phyloP scores from a whole-genome alignment of 2,113 vertebrate species.

The Drymodes brunneopygia region DNA sequence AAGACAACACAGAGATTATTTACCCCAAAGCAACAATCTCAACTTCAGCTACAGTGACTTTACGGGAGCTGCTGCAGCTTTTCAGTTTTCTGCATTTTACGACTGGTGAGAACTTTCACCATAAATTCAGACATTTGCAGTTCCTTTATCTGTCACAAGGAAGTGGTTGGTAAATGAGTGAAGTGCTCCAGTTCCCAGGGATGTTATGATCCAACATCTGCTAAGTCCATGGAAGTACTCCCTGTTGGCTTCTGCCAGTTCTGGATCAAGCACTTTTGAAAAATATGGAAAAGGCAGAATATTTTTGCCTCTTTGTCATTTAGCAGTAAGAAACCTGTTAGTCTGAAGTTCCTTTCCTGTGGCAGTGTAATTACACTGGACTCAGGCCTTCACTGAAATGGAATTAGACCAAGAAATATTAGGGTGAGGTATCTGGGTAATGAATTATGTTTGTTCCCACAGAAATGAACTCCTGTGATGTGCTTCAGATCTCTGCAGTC shows the following conservation, averaged over 20 bases:
- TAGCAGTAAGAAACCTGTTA: neutral
- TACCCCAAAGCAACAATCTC: constrained; percentile 40
- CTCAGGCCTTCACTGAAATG: neutral
- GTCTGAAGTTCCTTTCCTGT: neutral
- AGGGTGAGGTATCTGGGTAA: neutral
- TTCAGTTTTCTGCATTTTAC: constrained; percentile 43
- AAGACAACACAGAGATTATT: constrained; percentile 60
- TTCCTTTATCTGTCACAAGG: constrained; percentile 8
- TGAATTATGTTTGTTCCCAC: neutral
- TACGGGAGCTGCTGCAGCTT: constrained; percentile 14
- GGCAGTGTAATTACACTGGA: neutral
- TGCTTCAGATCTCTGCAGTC: neutral
- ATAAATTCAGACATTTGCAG: neutral
- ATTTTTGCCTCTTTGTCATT: neutral
- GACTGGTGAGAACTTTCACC: neutral
- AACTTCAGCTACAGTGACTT: constrained; percentile 49
- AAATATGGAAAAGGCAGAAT: neutral
- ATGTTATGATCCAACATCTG: constrained; percentile 21
- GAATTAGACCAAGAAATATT: neutral
- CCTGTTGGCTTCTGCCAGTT: neutral
- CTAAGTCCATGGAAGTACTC: neutral
- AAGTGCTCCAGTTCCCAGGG: neutral
- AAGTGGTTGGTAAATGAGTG: constrained; percentile 1
- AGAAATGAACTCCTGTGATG: neutral
- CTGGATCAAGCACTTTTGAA: neutral